Evolutionary conservation across 2,797 vertebrate species (phyloP).

Genomic region (Chiroxiphia lanceolata): DNA sequence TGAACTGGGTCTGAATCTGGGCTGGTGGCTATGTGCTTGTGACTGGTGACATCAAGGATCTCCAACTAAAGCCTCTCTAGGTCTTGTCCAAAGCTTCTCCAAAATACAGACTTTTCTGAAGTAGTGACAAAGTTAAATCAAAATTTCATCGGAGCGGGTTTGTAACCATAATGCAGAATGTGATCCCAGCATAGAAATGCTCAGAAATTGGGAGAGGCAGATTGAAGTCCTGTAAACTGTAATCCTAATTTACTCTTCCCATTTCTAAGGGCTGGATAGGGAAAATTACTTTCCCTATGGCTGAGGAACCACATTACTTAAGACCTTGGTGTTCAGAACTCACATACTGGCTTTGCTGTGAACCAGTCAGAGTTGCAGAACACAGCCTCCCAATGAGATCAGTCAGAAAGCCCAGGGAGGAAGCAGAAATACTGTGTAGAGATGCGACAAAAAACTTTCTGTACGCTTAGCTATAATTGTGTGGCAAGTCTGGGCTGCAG

Average conservation of each 20-base stretch:
- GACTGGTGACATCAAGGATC: not conserved
- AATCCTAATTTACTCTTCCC: not conserved
- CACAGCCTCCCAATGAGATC: not conserved
- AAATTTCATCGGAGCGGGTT: not conserved
- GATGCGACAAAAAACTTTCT: not conserved
- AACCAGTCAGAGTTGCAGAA: not conserved
- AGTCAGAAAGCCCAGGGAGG: not conserved
- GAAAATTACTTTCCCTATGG: accelerated
- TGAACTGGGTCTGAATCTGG: not conserved
- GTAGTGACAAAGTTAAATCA: not conserved
- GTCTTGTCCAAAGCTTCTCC: not conserved
- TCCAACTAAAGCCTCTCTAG: not conserved
- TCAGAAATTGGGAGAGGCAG: not conserved
- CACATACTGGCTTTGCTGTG: not conserved
- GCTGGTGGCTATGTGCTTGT: not conserved
- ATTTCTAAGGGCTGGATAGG: not conserved
- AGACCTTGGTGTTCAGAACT: not conserved
- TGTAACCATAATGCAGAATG: not conserved
- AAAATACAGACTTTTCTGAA: not conserved
- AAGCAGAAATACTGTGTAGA: not conserved
- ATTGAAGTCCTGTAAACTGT: not conserved
- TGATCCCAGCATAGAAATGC: not conserved
- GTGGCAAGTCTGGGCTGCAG: not conserved
- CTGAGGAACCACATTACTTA: not conserved
- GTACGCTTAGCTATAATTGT: not conserved